Conservation (phyloP, 2,113 vertebrate genomes). For the Esox niger region DNA sequence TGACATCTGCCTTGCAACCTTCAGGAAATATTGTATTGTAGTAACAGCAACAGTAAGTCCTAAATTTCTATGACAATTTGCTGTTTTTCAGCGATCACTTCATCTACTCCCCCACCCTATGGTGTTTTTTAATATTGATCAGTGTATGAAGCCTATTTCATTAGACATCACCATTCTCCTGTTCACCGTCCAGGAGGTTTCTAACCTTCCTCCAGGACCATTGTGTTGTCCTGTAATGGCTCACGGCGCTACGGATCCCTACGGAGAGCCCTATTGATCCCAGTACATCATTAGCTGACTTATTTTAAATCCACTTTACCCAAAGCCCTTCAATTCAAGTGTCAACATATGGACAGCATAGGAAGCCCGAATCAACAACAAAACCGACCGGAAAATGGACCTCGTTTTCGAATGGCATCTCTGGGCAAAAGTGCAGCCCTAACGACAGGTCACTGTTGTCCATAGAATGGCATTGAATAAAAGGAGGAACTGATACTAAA, state of each 20-base stretch:
- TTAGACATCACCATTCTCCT: slow-evolving; percentile 56
- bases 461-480: too few relatives aligned
- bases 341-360: slow-evolving; percentile 21
- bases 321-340: slow-evolving; percentile 38
- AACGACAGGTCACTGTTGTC: not conserved
- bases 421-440: not conserved
- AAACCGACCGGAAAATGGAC: slow-evolving; percentile 20
- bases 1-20: too few relatives aligned
- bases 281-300: slow-evolving; percentile 71
- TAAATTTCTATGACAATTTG: too few relatives aligned
- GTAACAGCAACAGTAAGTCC: too few relatives aligned
- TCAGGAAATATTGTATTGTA: too few relatives aligned
- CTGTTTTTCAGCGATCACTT: too few relatives aligned
- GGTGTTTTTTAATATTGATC: not conserved
- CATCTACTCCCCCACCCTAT: too few relatives aligned
- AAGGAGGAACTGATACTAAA: too few relatives aligned
- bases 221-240: slow-evolving; percentile 60
- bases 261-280: slow-evolving; percentile 69
- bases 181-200: slow-evolving; percentile 59
- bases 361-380: slow-evolving; percentile 34
- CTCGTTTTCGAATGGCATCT: too few relatives aligned
- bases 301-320: slow-evolving; percentile 71
- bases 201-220: slow-evolving; percentile 60
- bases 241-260: slow-evolving; percentile 70
- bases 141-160: slow-evolving; percentile 36